Evolutionary conservation across 1,140 invertebrate genomes (phyloP), one percentile per base, ranked within the genome.

Genomic region (Rhynchophorus ferrugineus): DNA sequence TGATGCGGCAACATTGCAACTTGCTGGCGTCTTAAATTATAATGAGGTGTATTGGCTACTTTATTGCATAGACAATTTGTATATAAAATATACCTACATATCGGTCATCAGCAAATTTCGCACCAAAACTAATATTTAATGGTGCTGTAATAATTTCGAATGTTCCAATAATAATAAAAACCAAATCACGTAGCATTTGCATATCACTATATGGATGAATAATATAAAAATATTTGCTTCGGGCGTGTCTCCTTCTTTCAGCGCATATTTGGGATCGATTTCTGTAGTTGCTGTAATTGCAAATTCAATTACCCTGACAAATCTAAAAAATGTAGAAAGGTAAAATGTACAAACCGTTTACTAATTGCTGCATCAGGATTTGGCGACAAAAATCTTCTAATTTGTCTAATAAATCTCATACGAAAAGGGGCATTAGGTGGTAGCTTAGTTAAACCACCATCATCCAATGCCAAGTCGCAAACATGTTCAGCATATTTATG

Each of bases 171-270:
- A 22, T 2, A 7, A 43, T 9, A 8, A 43, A 43, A 11, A 24
- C 2, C 7, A 43, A 13, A 22, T 43, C 19, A n/a, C 41, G 17
- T 6, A n/a, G 14, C 7, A 16, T 14, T 34, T 44, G 22, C 43
- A 44, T 34, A 16, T 34, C 11, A 24, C 43, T 44, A 16, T 44
- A 34, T 1, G 43, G 43, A 34, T 44, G 43, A 17, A 44, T 44
- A 16, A 44, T 44, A 33, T 44, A 44, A 18, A 33, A 16, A 17
- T 16, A 34, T 24, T 44, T 44, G 16, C 24, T 44, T 2, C n/a
- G 8, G 1, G 43, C 43, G 16, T 44, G 22, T 18, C 43, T 33
- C 18, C 24, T 3, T 34, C 3, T 44, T 18, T 44, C 43, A 11
- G 24, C 22, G 13, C 24, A 24, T 33, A 44, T 34, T 18, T 34